phyloP scores from a whole-genome alignment of 64 coral and sea anemone genomes.

The Anthopleura sola region DNA sequence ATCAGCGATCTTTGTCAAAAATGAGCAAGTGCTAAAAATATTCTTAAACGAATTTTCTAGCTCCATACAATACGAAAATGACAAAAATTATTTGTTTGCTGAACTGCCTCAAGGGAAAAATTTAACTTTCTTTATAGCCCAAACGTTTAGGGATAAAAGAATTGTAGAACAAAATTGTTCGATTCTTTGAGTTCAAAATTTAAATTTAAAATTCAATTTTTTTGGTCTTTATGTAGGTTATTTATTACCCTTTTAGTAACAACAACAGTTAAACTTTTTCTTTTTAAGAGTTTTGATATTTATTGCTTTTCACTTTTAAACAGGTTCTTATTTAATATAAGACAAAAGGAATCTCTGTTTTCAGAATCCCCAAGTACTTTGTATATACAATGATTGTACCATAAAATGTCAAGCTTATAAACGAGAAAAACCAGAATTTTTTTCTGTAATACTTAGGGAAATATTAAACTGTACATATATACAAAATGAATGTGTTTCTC shows the following conservation, averaged over 20 bases:
- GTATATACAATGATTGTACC: neutral
- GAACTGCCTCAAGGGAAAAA: neutral
- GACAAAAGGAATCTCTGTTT: neutral
- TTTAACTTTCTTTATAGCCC: neutral
- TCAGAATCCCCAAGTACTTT: neutral
- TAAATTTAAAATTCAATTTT: neutral
- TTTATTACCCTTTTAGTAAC: neutral
- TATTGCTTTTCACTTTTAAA: conserved; percentile 11
- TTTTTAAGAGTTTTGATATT: neutral
- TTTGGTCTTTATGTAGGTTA: neutral
- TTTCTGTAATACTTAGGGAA: neutral
- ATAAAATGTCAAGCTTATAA: neutral
- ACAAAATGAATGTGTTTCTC: neutral
- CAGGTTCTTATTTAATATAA: neutral
- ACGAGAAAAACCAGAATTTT: neutral
- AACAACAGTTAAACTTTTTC: neutral
- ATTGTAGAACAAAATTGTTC: neutral
- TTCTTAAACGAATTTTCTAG: neutral
- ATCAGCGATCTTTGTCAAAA: conserved; percentile 9
- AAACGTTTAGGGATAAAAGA: neutral
- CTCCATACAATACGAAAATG: neutral
- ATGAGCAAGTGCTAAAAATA: neutral
- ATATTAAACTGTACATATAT: conserved; percentile 1
- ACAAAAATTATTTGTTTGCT: neutral
- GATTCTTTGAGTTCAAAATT: neutral